These are phyloP conservation scores for Typhlomys cinereus DNA, from an alignment of 2,113 vertebrate genomes.

Conservation along the genomic window DNA sequence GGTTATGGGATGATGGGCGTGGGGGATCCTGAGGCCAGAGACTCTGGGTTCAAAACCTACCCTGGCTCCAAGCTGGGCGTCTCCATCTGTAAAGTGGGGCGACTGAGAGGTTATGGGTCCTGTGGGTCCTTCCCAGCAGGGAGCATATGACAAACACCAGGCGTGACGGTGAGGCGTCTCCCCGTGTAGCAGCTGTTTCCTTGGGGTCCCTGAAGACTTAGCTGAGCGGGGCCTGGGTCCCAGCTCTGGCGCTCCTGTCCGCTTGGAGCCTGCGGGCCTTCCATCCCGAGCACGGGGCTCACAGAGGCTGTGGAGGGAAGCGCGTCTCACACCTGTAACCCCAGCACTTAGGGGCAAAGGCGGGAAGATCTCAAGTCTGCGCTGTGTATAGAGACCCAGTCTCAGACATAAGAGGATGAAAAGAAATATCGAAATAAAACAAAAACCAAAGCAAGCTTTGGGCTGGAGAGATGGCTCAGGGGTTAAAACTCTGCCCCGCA, in stretches of 20 bases:
- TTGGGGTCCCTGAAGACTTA: not conserved
- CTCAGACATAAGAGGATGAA: not conserved
- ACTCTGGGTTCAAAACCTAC: not conserved
- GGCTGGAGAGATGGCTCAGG: too few species aligned
- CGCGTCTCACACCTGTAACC: not conserved
- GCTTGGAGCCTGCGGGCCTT: too few species aligned
- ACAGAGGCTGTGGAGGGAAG: not conserved
- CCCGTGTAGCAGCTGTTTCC: not conserved
- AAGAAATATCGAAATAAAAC: too few species aligned
- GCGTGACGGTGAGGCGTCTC: rapidly evolving
- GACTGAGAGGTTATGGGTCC: not conserved
- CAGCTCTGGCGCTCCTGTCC: not conserved
- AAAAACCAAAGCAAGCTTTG: too few species aligned
- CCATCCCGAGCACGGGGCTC: not conserved
- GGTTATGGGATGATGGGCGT: too few species aligned
- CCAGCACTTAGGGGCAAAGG: not conserved
- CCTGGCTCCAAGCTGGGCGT: not conserved
- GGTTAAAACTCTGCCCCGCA: rapidly evolving
- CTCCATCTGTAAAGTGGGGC: not conserved
- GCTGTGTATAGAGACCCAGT: not conserved
- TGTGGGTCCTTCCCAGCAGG: rapidly evolving
- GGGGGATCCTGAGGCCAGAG: not conserved
- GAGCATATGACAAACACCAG: rapidly evolving
- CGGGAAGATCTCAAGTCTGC: not conserved
- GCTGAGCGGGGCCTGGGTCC: not conserved